Evolutionary conservation across 1,140 invertebrate genomes (phyloP), one percentile per base, ranked within the genome.

Genomic region (Neotoxoptera formosana): DNA sequence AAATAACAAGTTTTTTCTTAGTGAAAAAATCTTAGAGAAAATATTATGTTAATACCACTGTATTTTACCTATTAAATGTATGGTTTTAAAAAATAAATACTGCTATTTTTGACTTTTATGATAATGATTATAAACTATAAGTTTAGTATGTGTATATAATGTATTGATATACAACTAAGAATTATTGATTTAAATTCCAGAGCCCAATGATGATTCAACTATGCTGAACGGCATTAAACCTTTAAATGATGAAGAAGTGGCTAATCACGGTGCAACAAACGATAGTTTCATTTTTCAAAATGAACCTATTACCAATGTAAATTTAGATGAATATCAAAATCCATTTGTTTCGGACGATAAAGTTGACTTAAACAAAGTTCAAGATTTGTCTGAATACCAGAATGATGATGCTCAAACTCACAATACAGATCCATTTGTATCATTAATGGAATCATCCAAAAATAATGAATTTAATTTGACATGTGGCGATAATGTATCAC

Each of bases 161-260:
- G 30, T 34, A 76, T 76, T 76, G 6, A 76, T 30, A n/a, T 6
- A 76, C 14, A 30, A 76, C 9, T 67, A n/a, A 76, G 4, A 76
- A n/a, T 14, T 76, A n/a, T n/a, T 76, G 60, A 90, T 90, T 56
- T 94, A 45, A 30, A 47, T 93, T 91, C 47, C 34, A 93, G 93
- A 87, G 56, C 56, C 21, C 89, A 93, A 11, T 34, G 67, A 56
- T 67, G 93, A 93, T 56, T 83, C 41, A 30, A 89, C 47, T 30
- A 48, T 45, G 41, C 48, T 91, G 47, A 91, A 91, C 2, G 89
- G 48, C 11, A 76, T 81, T 76, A 93, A 91, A 89, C 81, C 83
- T 93, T 45, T 67, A 9, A 60, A 51, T 60, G 53, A 56, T 45
- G 83, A 60, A 36, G 83, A 48, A 45, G 36, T 60, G 30, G 67